phyloP scores from a whole-genome alignment of 2,113 vertebrate genomes.

The Oryctolagus cuniculus region DNA sequence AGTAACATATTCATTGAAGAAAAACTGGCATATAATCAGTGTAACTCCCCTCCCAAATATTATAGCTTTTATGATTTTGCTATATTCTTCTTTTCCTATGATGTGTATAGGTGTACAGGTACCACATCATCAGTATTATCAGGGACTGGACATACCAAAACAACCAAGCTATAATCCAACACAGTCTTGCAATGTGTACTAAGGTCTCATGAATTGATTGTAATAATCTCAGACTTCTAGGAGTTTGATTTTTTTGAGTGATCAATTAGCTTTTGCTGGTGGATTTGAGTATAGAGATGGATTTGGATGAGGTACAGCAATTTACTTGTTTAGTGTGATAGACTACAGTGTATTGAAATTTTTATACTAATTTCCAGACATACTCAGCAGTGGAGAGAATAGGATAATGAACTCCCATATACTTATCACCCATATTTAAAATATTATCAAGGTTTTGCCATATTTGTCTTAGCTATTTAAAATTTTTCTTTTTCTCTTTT shows the following conservation, averaged over 20 bases:
- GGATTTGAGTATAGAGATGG: neutral
- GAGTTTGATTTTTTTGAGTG: conserved; percentile 32
- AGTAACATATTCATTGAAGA: neutral
- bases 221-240: conserved; percentile 31
- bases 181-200: conserved; percentile 24
- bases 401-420: neutral
- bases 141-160: neutral
- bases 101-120: neutral
- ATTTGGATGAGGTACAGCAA: neutral
- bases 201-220: neutral
- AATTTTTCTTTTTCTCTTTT: conserved; percentile 35
- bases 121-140: neutral
- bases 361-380: conserved; percentile 23
- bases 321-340: conserved; percentile 45
- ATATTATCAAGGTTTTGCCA: conserved; percentile 33
- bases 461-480: conserved; percentile 51
- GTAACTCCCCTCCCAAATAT: neutral
- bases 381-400: neutral
- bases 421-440: conserved; percentile 7
- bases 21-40: conserved; percentile 21
- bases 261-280: conserved; percentile 15
- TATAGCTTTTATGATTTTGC: conserved; percentile 35
- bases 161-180: neutral
- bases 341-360: conserved; percentile 37
- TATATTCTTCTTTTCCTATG: neutral